Evolutionary conservation across 2,888 invertebrate species (phyloP).

Genomic region (Chrysopilus asiliformis): DNA sequence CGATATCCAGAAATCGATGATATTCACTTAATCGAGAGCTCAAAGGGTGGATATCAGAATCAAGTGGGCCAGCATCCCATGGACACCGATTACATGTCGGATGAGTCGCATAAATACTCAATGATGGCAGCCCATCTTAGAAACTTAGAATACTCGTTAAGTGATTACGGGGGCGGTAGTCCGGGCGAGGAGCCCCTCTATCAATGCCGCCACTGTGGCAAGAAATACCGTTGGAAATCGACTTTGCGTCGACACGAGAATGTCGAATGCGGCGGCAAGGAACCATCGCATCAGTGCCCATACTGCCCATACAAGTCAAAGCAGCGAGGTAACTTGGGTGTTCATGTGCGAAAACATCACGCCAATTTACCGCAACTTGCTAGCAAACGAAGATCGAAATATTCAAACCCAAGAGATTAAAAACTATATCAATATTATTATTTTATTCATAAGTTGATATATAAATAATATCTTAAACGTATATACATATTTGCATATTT

Average conservation of each 20-base stretch:
- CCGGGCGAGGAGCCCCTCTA: conserved; percentile 23
- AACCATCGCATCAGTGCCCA: conserved; percentile 65
- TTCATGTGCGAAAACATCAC: conserved; percentile 67
- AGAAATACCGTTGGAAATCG: conserved; percentile 73
- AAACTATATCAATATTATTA: no score
- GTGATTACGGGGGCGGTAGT: conserved; percentile 22
- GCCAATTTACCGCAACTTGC: conserved; percentile 28
- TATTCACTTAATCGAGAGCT: conserved; percentile 33
- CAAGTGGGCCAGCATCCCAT: conserved; percentile 13
- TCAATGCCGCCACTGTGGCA: conserved; percentile 63
- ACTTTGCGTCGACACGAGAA: conserved; percentile 68
- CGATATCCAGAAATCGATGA: conserved; percentile 34
- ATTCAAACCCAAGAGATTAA: conserved; percentile 19
- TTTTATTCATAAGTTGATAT: no score
- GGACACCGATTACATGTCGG: conserved; percentile 21
- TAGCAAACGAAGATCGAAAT: conserved; percentile 30
- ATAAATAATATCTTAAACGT: no score
- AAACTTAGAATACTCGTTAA: conserved; percentile 28
- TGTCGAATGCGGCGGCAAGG: conserved; percentile 70
- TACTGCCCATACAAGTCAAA: conserved; percentile 64
- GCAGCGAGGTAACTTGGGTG: conserved; percentile 65
- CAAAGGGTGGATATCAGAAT: conserved; percentile 19
- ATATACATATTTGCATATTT: no score
- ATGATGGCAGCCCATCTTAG: conserved; percentile 26
- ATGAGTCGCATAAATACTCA: conserved; percentile 25